Evolutionary conservation across 2,888 invertebrate genomes (phyloP), one percentile per base, ranked within the genome.

Genomic region (Pollenia amentaria): DNA sequence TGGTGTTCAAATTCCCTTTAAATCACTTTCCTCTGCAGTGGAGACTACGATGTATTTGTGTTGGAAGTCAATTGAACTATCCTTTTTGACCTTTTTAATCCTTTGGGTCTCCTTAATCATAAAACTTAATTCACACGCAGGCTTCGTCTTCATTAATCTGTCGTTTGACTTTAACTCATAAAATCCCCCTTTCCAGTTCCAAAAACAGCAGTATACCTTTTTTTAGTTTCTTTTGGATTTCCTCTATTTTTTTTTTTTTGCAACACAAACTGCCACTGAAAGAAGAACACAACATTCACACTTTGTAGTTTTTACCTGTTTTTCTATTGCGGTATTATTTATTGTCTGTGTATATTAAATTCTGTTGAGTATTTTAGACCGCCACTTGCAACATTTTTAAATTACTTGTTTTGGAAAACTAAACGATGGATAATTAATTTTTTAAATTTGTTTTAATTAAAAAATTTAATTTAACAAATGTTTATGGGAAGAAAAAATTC

Each of bases 31-130:
- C 8, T 65, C 42, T 18, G 55, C 51, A 9, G 42, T 51, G 21
- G 55, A 62, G 62, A 42, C 42, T 11, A 42, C 62, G 40, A 62
- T 42, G 6, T 18, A 42, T 62, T 16, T 64, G 44, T 11, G 11
- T 40, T 48, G 46, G n/a, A 8, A 53, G 67, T 29, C 78, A 79
- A n/a, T 75, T 75, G 75, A 69, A 75, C 46, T 69, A 69, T 51
- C 46, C 67, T 60, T 75, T 84, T 77, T 80, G 55, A 70, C 40
- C 75, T 64, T 42, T 29, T 29, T 64, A 80, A 57, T 80, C 80
- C 84, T 85, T 80, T 64, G 84, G 75, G 76, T 70, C 12, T 80
- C 57, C 75, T 80, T 85, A 64, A 80, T 75, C 79, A 79, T 84
- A 70, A 46, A 75, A 69, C 16, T 51, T 70, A 38, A 29, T 70